Base-by-base conservation (phyloP, 2,888 invertebrate genomes). In the Ctena decussata region DNA sequence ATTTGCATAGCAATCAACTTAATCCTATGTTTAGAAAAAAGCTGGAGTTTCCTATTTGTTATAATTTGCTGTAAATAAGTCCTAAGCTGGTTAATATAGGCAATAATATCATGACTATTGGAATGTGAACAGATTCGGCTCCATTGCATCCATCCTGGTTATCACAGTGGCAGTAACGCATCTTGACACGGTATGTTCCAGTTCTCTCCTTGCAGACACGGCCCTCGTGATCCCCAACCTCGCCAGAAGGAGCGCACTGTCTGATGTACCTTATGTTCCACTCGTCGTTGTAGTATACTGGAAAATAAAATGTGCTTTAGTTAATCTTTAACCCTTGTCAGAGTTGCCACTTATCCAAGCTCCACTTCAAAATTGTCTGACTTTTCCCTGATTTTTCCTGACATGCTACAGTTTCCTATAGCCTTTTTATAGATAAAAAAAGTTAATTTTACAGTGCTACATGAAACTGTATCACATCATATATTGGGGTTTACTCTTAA, bases 81-180 rank as follows among this genome's bases (percentile, higher is more conserved):
- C 65, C 65, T 32, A 78, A 24, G 69, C 39, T 44, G 8, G 84
- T 80, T 8, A 86, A 73, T 0, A 84, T 80, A 30, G 89, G 86
- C 53, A 89, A 21, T 18, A 83, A 49, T 44, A 89, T 65, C 78
- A 77, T 80, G 24, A 81, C 69, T 30, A 80, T 60, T 24, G 89
- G 83, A 46, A 86, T 72, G 71, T 80, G 82, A 73, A 83, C 80
- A 27, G 80, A 80, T 24, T 57, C 77, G 41, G 89, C 89, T 12
- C 86, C 85, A 60, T 96, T 96, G 84, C 96, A 96, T 35, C 96
- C 96, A 86, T 96, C 95, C 89, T 96, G 95, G 91, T 95, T 95
- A 85, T 95, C 92, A 89, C 96, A 96, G 84, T 96, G 95, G 82
- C 96, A 96, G 87, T 95, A 95, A 69, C 95, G 92, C 83, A 96